phyloP scores from a whole-genome alignment of 1,140 invertebrate genomes.

The Hypothenemus hampei region DNA sequence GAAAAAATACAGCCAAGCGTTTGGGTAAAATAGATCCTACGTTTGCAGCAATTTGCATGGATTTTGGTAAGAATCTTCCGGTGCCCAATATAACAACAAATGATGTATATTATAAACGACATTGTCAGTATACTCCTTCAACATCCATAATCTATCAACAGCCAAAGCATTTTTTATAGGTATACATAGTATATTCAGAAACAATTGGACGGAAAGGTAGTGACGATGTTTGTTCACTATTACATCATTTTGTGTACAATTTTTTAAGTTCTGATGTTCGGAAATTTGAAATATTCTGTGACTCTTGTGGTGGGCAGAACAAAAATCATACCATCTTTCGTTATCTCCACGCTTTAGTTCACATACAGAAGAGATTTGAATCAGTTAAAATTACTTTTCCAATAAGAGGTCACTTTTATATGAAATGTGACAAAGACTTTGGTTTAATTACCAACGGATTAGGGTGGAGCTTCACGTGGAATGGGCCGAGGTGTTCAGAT shows the following conservation, averaged over 20 bases:
- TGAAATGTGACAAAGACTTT: constrained; percentile 37
- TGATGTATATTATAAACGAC: constrained; percentile 36
- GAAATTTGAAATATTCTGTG: constrained; percentile 31
- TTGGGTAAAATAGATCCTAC: constrained; percentile 1
- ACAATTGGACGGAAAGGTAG: constrained; percentile 31
- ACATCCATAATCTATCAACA: constrained; percentile 30
- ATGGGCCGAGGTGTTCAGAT: too few species aligned
- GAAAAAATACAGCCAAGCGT: constrained; percentile 24
- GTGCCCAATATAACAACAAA: constrained; percentile 36
- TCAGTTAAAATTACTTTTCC: constrained; percentile 25
- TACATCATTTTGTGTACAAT: constrained; percentile 33
- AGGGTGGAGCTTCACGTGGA: too few species aligned
- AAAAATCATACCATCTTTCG: constrained; percentile 37
- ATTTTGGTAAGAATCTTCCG: constrained; percentile 32
- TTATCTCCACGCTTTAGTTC: constrained; percentile 8
- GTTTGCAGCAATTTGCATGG: constrained; percentile 30
- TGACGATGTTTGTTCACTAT: constrained; percentile 33
- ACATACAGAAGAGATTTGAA: constrained; percentile 15
- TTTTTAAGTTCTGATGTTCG: constrained; percentile 14
- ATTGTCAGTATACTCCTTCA: constrained; percentile 34
- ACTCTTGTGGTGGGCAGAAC: constrained; percentile 37
- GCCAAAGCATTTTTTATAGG: constrained; percentile 25
- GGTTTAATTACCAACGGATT: too few species aligned
- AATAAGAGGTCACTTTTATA: constrained; percentile 31
- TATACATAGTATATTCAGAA: constrained; percentile 32